phyloP scores from a whole-genome alignment of 2,888 invertebrate species.

The Agriopis aurantiaria region DNA sequence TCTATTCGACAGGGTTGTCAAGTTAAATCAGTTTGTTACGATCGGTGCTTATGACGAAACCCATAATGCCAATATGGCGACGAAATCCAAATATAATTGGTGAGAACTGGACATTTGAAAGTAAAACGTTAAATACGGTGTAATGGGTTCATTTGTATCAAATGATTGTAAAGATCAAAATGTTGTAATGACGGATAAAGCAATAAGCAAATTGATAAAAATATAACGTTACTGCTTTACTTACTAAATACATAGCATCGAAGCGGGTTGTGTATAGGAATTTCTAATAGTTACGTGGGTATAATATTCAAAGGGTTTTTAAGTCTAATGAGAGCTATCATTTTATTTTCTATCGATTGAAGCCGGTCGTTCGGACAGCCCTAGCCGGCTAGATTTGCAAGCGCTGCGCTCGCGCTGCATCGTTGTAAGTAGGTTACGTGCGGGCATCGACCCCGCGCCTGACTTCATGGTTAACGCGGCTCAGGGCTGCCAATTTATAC shows the following conservation, averaged over 20 bases:
- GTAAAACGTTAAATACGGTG: constrained; percentile 9
- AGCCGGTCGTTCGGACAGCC: constrained; percentile 39
- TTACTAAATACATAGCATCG: background rate
- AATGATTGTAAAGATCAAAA: background rate
- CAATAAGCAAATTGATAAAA: background rate
- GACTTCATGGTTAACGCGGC: constrained; percentile 80
- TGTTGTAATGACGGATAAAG: background rate
- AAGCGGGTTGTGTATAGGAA: background rate
- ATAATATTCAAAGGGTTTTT: no score
- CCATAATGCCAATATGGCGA: constrained; percentile 1
- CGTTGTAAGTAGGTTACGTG: constrained; percentile 79
- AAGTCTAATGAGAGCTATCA: background rate
- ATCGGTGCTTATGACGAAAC: constrained; percentile 15
- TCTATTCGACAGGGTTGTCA: constrained; percentile 52
- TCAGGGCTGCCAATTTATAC: constrained; percentile 48
- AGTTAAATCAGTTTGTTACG: constrained; percentile 30
- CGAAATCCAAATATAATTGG: background rate
- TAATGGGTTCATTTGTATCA: background rate
- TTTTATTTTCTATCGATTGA: constrained; percentile 28
- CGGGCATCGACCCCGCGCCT: constrained; percentile 81
- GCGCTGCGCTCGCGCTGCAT: constrained; percentile 63
- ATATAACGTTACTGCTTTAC: background rate
- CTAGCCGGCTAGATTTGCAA: constrained; percentile 72
- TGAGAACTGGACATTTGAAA: constrained; percentile 11
- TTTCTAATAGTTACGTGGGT: no score